Conservation (phyloP, 30 jellyfish, hydroid and myxozoan genomes). For the Catostylus mosaicus region DNA sequence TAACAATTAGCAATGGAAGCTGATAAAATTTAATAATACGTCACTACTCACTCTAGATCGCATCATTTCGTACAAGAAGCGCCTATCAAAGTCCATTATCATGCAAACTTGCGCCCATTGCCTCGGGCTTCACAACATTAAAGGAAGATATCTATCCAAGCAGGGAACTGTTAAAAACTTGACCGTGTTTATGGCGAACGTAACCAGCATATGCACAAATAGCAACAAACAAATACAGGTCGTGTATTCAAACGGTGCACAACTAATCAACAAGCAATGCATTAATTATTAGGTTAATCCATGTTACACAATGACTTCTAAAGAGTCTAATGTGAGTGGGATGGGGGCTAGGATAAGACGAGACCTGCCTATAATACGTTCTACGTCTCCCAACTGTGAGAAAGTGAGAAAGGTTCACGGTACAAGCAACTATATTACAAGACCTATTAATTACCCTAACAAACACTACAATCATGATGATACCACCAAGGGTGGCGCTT, state of each 20-base stretch:
- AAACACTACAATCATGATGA: too few species aligned
- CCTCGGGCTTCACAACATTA: not conserved
- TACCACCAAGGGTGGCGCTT: too few species aligned
- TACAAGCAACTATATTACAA: too few species aligned
- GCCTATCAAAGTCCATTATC: not conserved
- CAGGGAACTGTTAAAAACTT: not conserved
- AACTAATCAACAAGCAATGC: constrained; percentile 39
- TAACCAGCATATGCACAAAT: constrained; percentile 13
- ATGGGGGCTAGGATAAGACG: too few species aligned
- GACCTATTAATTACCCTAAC: too few species aligned
- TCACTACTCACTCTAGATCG: not conserved
- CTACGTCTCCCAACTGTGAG: too few species aligned
- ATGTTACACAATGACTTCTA: too few species aligned
- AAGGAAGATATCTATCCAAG: not conserved
- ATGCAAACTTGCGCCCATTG: not conserved
- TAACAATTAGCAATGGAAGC: too few species aligned
- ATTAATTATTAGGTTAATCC: not conserved
- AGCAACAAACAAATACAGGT: constrained; percentile 43
- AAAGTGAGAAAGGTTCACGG: too few species aligned
- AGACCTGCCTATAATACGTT: too few species aligned
- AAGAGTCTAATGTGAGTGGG: too few species aligned
- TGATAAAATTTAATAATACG: not conserved
- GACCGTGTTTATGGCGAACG: not conserved
- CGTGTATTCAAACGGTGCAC: constrained; percentile 29
- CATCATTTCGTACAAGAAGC: not conserved